Base-by-base conservation (phyloP, 2,113 vertebrate species). In the Embiotoca jacksoni region DNA sequence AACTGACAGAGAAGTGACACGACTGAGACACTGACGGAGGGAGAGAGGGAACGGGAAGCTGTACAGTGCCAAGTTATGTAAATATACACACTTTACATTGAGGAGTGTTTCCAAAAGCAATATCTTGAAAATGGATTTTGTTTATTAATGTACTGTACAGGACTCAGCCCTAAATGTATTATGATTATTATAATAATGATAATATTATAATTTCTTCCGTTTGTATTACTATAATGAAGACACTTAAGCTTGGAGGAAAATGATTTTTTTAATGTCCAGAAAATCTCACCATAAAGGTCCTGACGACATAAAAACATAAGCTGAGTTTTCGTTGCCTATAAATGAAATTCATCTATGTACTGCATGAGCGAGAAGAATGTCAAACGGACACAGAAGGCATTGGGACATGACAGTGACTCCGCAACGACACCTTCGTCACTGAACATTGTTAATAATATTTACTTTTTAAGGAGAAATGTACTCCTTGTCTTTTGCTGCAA, bases 61-160 rank as follows among this genome's bases (percentile, higher is more conserved):
- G 94, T 94, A 95, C 94, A 95, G 95, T 95, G 95, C 95, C 94
- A 95, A 95, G 91, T 91, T 94, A 86, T 95, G 93, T 94, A 95
- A 91, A 94, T 94, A 92, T 60, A 90, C 91, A 93, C 91, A 93
- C 89, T 92, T 93, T 91, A 93, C 92, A 93, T 87, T 91, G 92
- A 94, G 83, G 86, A 91, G 89, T 90, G 91, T 95, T 94, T 95
- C 94, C 91, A 93, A 95, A 95, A 95, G 94, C 94, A 95, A 95
- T 95, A 95, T 95, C 94, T 94, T 94, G 91, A 92, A 87, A 90
- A 94, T 89, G 88, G 91, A 94, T 93, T 94, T 94, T 92, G 93
- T 94, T 93, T 94, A 93, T 92, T 93, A 93, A 94, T 94, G 92
- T 93, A 94, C 88, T 95, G 94, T 95, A 95, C 95, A 95, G 94